Evolutionary conservation across 2,113 vertebrate species (phyloP).

Genomic region (Emydura subglobosa): DNA sequence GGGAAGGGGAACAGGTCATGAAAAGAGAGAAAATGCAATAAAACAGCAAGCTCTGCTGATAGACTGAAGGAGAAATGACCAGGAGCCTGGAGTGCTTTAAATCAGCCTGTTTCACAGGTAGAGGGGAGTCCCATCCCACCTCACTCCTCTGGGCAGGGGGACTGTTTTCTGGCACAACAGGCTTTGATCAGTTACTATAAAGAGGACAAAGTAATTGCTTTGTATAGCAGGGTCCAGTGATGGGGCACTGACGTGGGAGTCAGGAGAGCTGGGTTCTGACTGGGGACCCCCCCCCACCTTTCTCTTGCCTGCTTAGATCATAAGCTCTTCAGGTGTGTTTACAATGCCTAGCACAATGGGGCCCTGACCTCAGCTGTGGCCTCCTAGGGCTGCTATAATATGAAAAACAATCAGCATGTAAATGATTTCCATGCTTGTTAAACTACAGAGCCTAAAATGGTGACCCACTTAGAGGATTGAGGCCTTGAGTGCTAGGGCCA

Average conservation of each 20-base stretch:
- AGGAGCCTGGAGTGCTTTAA: rapidly evolving
- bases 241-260: neutral
- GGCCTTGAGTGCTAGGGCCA: too few species aligned
- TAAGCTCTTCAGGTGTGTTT: neutral
- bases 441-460: neutral
- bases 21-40: neutral
- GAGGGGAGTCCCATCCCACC: rapidly evolving
- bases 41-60: rapidly evolving
- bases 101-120: rapidly evolving
- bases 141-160: neutral
- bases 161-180: neutral
- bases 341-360: neutral
- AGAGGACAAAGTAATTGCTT: neutral
- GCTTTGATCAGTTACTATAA: neutral
- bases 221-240: neutral
- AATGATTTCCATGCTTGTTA: neutral
- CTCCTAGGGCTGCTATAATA: neutral
- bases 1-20: rapidly evolving
- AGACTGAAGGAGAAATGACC: rapidly evolving
- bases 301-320: neutral
- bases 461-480: neutral
- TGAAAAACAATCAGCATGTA: neutral
- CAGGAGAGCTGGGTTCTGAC: neutral
- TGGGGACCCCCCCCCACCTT: neutral
- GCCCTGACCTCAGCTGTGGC: neutral